Evolutionary conservation across 2,113 vertebrate species (phyloP).

Genomic region (Notechis scutatus): DNA sequence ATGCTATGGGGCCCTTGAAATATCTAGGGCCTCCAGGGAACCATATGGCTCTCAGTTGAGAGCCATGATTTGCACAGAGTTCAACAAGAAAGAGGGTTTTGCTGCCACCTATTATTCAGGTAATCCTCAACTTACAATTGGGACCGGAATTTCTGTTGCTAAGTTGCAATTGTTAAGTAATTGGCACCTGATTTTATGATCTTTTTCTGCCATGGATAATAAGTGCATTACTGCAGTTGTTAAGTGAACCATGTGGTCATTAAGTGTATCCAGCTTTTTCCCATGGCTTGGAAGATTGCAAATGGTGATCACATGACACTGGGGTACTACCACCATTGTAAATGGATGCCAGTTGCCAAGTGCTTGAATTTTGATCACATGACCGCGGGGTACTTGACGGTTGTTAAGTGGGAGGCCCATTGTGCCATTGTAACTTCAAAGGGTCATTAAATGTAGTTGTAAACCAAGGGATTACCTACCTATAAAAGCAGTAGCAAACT

Average conservation of each 20-base stretch:
- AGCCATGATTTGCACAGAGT: not conserved
- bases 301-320: not conserved
- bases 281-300: not conserved
- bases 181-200: not conserved
- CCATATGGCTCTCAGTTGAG: not conserved
- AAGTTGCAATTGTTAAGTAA: not conserved
- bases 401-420: not conserved
- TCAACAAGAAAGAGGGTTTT: not conserved
- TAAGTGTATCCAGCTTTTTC: not conserved
- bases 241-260: not conserved
- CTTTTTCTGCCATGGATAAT: not conserved
- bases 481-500: not conserved
- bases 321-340: not conserved
- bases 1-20: not conserved
- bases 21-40: not conserved
- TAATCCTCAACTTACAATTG: not conserved
- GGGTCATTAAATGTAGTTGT: not conserved
- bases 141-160: not conserved
- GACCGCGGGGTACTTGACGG: not conserved
- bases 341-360: not conserved
- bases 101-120: not conserved
- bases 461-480: not conserved
- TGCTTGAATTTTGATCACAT: not conserved
- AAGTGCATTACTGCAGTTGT: not conserved
- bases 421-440: not conserved